Evolutionary conservation across 2,113 vertebrate genomes (phyloP).

Genomic region (Corythoichthys intestinalis): DNA sequence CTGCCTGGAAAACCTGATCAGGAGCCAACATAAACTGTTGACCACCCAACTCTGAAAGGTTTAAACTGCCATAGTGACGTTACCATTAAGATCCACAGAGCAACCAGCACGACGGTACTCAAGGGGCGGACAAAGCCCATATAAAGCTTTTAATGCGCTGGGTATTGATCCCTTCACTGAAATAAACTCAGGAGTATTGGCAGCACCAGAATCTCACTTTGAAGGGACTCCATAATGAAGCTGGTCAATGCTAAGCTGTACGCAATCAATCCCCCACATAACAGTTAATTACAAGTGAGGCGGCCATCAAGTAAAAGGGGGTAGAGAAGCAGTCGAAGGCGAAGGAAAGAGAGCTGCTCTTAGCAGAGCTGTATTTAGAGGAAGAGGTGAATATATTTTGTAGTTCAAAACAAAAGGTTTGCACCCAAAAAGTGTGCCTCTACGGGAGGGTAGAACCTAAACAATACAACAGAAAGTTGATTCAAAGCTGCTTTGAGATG

Average conservation of each 20-base stretch:
- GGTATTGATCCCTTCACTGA: constrained; percentile 72
- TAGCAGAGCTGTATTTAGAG: constrained; percentile 44
- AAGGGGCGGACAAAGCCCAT: constrained; percentile 68
- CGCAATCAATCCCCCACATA: constrained; percentile 77
- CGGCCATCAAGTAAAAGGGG: constrained; percentile 57
- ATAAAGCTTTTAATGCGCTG: constrained; percentile 78
- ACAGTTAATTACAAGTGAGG: constrained; percentile 78
- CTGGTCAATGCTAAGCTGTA: constrained; percentile 79
- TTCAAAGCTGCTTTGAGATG: too few species aligned
- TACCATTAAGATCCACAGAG: constrained; percentile 47
- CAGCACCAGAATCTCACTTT: constrained; percentile 76
- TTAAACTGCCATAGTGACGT: constrained; percentile 22
- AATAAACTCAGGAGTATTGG: constrained; percentile 79
- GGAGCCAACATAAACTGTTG: constrained; percentile 9
- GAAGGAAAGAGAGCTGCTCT: constrained; percentile 41
- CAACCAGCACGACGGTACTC: constrained; percentile 61
- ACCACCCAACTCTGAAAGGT: constrained; percentile 32
- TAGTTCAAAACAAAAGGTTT: constrained; percentile 38
- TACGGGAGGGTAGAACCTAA: background rate
- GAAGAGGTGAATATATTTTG: constrained; percentile 47
- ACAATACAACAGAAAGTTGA: background rate
- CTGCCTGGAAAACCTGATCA: background rate
- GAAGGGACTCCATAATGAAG: constrained; percentile 80
- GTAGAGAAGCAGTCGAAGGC: constrained; percentile 42
- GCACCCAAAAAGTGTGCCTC: constrained; percentile 48